Evolutionary conservation across 2,888 invertebrate genomes (phyloP).

Genomic region (Athetis lepigone): DNA sequence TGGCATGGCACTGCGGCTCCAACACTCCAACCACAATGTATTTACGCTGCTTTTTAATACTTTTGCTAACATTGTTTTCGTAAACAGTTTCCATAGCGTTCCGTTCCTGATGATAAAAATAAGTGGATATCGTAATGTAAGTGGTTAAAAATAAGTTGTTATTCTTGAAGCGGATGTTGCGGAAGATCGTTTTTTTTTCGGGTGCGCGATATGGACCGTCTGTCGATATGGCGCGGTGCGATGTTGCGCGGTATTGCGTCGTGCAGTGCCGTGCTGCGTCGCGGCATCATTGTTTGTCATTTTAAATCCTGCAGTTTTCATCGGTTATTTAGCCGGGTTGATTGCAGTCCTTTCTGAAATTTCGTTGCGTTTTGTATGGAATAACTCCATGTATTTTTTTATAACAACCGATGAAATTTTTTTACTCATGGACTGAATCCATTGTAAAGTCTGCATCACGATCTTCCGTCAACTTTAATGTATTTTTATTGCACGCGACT

Average conservation of each 20-base stretch:
- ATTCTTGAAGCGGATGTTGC: slow-evolving; percentile 44
- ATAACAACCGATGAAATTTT: too few relatives aligned
- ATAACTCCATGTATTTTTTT: too few relatives aligned
- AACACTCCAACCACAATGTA: slow-evolving; percentile 77
- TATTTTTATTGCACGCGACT: not conserved
- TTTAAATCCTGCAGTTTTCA: too few relatives aligned
- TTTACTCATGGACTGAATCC: too few relatives aligned
- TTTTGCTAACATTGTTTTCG: slow-evolving; percentile 59
- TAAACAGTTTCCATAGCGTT: slow-evolving; percentile 59
- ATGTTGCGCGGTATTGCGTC: not conserved
- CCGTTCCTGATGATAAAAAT: slow-evolving; percentile 66
- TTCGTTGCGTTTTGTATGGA: too few relatives aligned
- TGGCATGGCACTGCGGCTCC: slow-evolving; percentile 78
- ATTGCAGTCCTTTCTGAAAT: too few relatives aligned
- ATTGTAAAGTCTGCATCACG: too few relatives aligned
- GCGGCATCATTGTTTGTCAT: not conserved
- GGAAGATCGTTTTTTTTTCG: slow-evolving; percentile 39
- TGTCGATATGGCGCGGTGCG: slow-evolving; percentile 19
- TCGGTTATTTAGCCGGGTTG: too few relatives aligned
- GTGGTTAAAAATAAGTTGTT: slow-evolving; percentile 61
- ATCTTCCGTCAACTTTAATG: slow-evolving; percentile 2
- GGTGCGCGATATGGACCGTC: slow-evolving; percentile 45
- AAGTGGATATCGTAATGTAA: slow-evolving; percentile 60
- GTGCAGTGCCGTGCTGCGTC: not conserved
- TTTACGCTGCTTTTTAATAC: slow-evolving; percentile 63